Evolutionary conservation across 1,140 invertebrate genomes (phyloP).

Genomic region (Drosophila ficusphila): DNA sequence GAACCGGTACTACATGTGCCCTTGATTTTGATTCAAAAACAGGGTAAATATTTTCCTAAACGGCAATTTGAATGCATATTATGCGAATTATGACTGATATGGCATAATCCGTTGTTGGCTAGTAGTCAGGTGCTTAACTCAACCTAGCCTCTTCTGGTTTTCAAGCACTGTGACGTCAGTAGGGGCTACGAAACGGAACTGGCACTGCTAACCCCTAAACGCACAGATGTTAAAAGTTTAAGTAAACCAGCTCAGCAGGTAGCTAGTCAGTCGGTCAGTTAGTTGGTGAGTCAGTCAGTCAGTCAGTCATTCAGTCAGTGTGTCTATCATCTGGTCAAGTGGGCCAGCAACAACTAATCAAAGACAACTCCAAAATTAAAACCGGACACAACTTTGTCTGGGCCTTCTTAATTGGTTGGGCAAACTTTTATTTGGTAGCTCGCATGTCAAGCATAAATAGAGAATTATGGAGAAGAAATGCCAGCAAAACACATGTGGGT

Average conservation of each 20-base stretch:
- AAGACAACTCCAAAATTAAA: conserved; percentile 58
- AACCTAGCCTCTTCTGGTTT: conserved; percentile 18
- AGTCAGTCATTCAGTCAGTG: conserved; percentile 11
- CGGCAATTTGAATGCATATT: conserved; percentile 7
- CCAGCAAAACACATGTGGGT: conserved; percentile 37
- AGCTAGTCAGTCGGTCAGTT: conserved; percentile 33
- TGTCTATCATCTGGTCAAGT: conserved; percentile 39
- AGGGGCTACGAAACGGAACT: conserved; percentile 62
- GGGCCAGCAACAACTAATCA: conserved; percentile 55
- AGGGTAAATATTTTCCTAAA: conserved; percentile 10
- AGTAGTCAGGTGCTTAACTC: conserved; percentile 1
- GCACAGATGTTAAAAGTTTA: conserved; percentile 34
- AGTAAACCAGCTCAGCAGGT: conserved; percentile 80
- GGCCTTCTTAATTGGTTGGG: conserved; percentile 47
- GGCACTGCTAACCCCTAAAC: conserved; percentile 53
- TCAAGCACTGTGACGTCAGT: conserved; percentile 56
- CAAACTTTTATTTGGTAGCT: conserved; percentile 42
- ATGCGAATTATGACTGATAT: conserved; percentile 7
- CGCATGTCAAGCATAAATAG: conserved; percentile 54
- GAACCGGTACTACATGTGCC: conserved; percentile 2
- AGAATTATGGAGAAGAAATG: conserved; percentile 36
- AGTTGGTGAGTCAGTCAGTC: conserved; percentile 35
- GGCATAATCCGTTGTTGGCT: conserved; percentile 32
- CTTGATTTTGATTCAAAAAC: conserved; percentile 7
- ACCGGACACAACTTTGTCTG: conserved; percentile 44